These are phyloP conservation scores for Bergia puertoricense DNA, from an alignment of 92 coral and sea anemone species.

Conservation along the genomic window DNA sequence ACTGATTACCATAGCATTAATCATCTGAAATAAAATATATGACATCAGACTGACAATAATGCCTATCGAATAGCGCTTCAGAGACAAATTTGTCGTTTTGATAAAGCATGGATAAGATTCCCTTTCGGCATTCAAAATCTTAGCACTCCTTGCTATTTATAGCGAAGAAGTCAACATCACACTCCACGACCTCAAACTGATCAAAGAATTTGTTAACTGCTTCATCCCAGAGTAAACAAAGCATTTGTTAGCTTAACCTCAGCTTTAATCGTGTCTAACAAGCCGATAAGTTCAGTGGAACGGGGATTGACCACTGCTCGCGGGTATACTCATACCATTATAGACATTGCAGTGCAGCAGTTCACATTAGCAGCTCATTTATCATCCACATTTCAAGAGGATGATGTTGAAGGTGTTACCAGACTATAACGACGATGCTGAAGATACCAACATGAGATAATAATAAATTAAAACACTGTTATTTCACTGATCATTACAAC, in stretches of 20 bases:
- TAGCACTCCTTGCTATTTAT: background rate
- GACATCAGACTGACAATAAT: slow-evolving; percentile 29
- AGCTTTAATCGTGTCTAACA: slow-evolving; percentile 31
- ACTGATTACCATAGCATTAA: slow-evolving; percentile 34
- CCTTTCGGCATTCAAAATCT: slow-evolving; percentile 11
- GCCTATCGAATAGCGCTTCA: slow-evolving; percentile 12
- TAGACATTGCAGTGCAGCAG: background rate
- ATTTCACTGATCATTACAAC: background rate
- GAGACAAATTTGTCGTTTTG: slow-evolving; percentile 13
- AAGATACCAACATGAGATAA: slow-evolving; percentile 17
- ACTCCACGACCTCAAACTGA: slow-evolving; percentile 6
- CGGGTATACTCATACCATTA: slow-evolving; percentile 5
- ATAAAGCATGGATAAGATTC: slow-evolving; percentile 8
- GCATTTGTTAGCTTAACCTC: slow-evolving; percentile 1
- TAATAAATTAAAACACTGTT: background rate
- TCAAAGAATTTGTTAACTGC: slow-evolving; percentile 2
- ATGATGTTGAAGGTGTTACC: slow-evolving; percentile 12
- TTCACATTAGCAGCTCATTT: slow-evolving; percentile 36
- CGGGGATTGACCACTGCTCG: slow-evolving; percentile 6
- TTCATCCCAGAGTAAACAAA: slow-evolving; percentile 9
- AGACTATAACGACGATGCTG: background rate
- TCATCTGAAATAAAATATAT: slow-evolving; percentile 8
- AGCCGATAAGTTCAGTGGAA: slow-evolving; percentile 35
- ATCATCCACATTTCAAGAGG: slow-evolving; percentile 32
- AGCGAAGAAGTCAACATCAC: slow-evolving; percentile 9